Conservation (phyloP, 1,140 invertebrate species). For the Aricia agestis region DNA sequence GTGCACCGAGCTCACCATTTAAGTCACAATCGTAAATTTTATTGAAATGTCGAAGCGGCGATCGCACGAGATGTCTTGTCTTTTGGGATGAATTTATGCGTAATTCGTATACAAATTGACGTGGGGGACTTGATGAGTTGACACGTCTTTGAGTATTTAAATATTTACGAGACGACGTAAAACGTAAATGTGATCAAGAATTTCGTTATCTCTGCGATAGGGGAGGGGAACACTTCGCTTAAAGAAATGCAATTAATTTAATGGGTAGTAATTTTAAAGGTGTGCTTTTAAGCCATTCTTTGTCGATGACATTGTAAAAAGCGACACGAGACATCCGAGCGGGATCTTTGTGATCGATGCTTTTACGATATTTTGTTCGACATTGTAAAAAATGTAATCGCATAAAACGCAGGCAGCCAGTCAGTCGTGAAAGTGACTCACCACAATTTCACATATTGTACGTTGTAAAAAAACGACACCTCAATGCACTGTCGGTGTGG, state of each 20-base stretch:
- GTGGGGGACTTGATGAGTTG: constrained; percentile 63
- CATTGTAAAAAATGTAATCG: constrained; percentile 19
- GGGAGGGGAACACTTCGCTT: neutral
- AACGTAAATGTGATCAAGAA: constrained; percentile 14
- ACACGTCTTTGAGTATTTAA: constrained; percentile 63
- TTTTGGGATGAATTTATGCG: constrained; percentile 72
- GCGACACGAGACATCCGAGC: neutral
- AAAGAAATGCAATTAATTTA: constrained; percentile 1
- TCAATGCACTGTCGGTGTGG: constrained; percentile 56
- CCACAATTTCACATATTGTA: constrained; percentile 55
- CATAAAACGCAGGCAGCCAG: constrained; percentile 20
- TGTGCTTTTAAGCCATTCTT: neutral
- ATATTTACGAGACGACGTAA: constrained; percentile 48
- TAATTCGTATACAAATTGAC: constrained; percentile 76
- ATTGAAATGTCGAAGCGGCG: constrained; percentile 73
- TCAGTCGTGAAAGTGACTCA: constrained; percentile 37
- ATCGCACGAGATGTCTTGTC: constrained; percentile 72
- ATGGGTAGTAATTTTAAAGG: neutral
- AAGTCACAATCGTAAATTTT: constrained; percentile 75
- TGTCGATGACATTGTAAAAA: neutral
- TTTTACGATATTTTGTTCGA: constrained; percentile 2
- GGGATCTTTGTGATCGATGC: neutral
- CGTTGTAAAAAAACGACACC: constrained; percentile 55
- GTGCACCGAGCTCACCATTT: constrained; percentile 68
- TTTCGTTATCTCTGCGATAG: neutral